These are phyloP conservation scores for Cactoblastis cactorum DNA, from an alignment of 2,888 invertebrate genomes.

Conservation along the genomic window DNA sequence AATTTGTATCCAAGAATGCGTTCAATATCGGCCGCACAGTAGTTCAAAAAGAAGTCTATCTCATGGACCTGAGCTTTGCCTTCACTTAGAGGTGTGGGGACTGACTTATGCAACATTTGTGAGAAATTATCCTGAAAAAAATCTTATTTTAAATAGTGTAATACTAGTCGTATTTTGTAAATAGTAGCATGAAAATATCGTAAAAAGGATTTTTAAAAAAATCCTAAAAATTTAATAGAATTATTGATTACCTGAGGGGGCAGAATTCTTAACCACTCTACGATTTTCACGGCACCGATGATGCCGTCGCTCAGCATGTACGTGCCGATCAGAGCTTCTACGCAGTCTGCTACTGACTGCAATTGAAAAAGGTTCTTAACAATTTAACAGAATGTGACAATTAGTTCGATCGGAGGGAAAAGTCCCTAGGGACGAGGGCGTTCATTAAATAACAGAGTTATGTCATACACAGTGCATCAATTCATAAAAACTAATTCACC, in stretches of 20 bases:
- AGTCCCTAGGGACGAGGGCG: no score
- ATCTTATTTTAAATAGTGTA: neutral
- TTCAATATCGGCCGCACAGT: slow-evolving; percentile 77
- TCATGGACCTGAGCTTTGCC: slow-evolving; percentile 50
- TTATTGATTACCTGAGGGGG: slow-evolving; percentile 53
- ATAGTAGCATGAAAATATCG: no score
- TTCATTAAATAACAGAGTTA: no score
- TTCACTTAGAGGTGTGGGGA: slow-evolving; percentile 56
- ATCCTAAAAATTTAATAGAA: neutral
- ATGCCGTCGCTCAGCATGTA: slow-evolving; percentile 63
- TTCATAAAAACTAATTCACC: no score
- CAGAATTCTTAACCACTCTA: slow-evolving; percentile 83
- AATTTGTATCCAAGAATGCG: slow-evolving; percentile 86
- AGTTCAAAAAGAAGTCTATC: slow-evolving; percentile 65
- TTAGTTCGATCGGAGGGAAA: no score
- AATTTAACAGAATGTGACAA: no score
- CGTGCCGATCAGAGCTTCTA: slow-evolving; percentile 90
- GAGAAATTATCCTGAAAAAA: slow-evolving; percentile 51
- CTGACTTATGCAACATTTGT: slow-evolving; percentile 35
- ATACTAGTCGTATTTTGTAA: no score
- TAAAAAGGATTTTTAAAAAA: no score
- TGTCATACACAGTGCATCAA: no score
- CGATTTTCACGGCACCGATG: slow-evolving; percentile 66
- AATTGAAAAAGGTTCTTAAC: neutral
- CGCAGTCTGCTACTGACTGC: slow-evolving; percentile 84